Evolutionary conservation across 2,888 invertebrate genomes (phyloP), one percentile per base, ranked within the genome.

Genomic region (Epiblema foenella): DNA sequence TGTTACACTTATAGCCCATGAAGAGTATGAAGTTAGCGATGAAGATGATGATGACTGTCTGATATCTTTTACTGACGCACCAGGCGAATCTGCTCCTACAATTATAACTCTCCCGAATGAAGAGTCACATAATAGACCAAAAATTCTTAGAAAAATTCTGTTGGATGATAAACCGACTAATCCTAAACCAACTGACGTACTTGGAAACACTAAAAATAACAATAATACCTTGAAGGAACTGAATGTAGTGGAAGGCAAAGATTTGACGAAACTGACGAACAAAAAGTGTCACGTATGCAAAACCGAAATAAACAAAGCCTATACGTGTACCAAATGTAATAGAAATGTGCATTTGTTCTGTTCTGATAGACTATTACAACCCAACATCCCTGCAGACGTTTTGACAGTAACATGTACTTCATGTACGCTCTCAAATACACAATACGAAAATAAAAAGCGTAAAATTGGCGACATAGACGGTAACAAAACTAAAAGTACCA

Each of bases 351-450:
- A 71, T 62, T 62, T 71, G 49, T 71, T 71, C 18, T 71, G 71
- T 39, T 71, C 71, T 20, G 71, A 71, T n/a, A 71, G 71, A 18
- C 20, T 71, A 56, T 62, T 71, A 29, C 46, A 71, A 29, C 66
- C 58, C 5, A 29, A 57, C 12, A 17, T 62, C 3, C 56, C 71
- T 8, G 29, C 49, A 1, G 17, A 67, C 12, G 67, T 67, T 29
- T 67, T 71, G 57, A 46, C n/a, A 56, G 71, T 71, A 11, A 71
- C 42, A 2, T 71, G 71, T 46, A 71, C 66, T 11, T 24, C 56
- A 9, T 71, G 71, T 57, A 66, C 15, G n/a, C 17, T 71, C 24
- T 33, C 37, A 20, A 57, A 63, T 11, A 3, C 20, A 11, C 7
- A 49, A 51, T n/a, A 11, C 18, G 11, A 37, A 17, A 51, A 42